A percentile compares a stretch with the other conserved stretches of the same genome.
Conservation (phyloP, 1,140 invertebrate species). For the Metopolophium dirhodum region DNA sequence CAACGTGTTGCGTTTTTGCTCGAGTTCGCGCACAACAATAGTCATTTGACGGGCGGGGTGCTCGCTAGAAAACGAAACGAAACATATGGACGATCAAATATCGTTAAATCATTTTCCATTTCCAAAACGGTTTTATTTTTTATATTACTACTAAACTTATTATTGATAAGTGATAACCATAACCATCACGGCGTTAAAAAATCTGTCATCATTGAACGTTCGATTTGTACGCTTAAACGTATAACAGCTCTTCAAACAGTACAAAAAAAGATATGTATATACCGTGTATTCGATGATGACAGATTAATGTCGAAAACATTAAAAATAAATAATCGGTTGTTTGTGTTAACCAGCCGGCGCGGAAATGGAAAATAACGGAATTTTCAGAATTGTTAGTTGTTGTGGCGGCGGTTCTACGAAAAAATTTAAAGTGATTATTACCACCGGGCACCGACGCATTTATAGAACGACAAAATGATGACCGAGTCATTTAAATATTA, state of each 20-base stretch:
- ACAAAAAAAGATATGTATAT: neutral
- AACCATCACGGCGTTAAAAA: neutral
- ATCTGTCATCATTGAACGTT: neutral
- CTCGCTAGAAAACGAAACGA: neutral
- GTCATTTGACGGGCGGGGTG: neutral
- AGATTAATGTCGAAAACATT: neutral
- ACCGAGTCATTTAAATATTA: neutral
- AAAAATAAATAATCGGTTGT: neutral
- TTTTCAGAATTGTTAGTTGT: neutral
- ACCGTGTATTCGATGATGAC: neutral
- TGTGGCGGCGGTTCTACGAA: neutral
- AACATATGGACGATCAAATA: neutral
- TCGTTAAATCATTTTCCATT: neutral
- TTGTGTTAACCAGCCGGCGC: neutral
- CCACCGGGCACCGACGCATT: neutral
- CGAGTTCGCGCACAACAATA: neutral
- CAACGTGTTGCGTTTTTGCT: conserved; percentile 24
- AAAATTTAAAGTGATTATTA: neutral
- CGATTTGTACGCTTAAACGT: neutral
- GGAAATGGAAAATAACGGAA: conserved; percentile 18
- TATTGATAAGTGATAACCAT: neutral
- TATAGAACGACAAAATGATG: neutral
- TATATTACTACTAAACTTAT: neutral
- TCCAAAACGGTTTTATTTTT: neutral
- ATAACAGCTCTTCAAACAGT: neutral